Evolutionary conservation across 2,888 invertebrate genomes (phyloP).

Genomic region (Beris chalybata): DNA sequence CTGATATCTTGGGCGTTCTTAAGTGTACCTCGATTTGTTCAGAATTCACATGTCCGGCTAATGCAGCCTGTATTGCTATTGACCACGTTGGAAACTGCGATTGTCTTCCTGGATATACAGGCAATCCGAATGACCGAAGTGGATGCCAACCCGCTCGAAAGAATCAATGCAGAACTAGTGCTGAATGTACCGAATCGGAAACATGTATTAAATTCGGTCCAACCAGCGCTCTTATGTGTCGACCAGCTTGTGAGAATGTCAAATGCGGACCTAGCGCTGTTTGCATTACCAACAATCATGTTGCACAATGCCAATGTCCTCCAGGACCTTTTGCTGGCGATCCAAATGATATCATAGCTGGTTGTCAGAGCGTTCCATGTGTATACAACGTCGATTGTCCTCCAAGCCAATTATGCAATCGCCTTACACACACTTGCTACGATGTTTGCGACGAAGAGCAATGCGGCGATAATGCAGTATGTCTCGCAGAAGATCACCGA

Average conservation of each 20-base stretch:
- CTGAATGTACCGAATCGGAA: conserved; percentile 81
- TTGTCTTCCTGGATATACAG: conserved; percentile 79
- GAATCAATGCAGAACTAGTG: conserved; percentile 77
- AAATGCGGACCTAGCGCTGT: conserved; percentile 84
- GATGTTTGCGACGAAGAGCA: conserved; percentile 80
- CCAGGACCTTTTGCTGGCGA: conserved; percentile 84
- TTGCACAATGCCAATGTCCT: conserved; percentile 87
- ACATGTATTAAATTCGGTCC: conserved; percentile 67
- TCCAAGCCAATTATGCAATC: conserved; percentile 76
- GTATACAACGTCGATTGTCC: conserved; percentile 86
- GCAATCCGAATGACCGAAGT: conserved; percentile 86
- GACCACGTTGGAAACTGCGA: conserved; percentile 79
- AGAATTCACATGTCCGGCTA: conserved; percentile 80
- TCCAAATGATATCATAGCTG: conserved; percentile 73
- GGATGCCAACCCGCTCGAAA: conserved; percentile 77
- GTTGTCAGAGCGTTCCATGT: conserved; percentile 80
- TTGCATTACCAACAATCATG: conserved; percentile 87
- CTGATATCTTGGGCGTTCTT: conserved; percentile 82
- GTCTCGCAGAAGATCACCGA: conserved; percentile 82
- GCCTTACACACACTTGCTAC: conserved; percentile 78
- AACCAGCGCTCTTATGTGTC: conserved; percentile 66
- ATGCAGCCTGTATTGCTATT: conserved; percentile 76
- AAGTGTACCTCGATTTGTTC: conserved; percentile 79
- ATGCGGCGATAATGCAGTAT: conserved; percentile 86
- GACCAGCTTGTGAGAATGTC: conserved; percentile 75